Base-by-base conservation (phyloP, 2,113 vertebrate genomes). In the Merops nubicus region DNA sequence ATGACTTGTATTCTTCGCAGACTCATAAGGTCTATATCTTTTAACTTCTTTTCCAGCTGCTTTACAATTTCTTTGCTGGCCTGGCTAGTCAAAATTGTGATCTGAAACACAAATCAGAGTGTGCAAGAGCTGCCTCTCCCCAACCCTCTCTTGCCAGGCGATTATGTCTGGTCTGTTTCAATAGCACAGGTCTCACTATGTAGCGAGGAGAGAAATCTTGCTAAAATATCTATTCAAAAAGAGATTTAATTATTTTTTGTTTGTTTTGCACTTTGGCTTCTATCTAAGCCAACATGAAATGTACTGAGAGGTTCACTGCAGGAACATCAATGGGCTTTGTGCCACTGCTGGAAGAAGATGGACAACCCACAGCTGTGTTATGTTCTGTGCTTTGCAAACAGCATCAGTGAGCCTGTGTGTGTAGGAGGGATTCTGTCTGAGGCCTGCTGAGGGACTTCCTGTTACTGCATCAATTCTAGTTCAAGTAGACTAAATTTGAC, bases 71-170 rank as follows among this genome's bases (percentile, higher is more conserved):
- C 92, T 54, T 64, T 97, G 70, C 98, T 98, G 15, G 97, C 87
- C 72, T 98, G 98, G 77, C 98, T 97, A 82, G 99, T 99, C 95
- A 99, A 93, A 96, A 99, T 84, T 3, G 98, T 99, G 93, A 99
- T 98, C 99, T 99, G 97, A 68, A 97, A 97, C 45, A 85, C 83
- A 97, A 97, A 59, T 11, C 57, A 67, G 60, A 82, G 81, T 14
- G 29, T 36, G 36, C 15, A 69, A 48, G 21, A 84, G 29, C 31
- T 69, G 62, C 62, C 36, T 85, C 48, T 16, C 28, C 33, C 20
- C 21, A 59, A 5, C 54, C 26, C 22, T 57, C n/a, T 48, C 20
- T 22, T 31, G 31, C 5, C 3, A 81, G 40, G 15, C 1, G 4
- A 33, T 15, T 51, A 31, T 25, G 26, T 21, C 38, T n/a, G n/a